These are phyloP conservation scores for Enteromius thamalakanensis DNA, from an alignment of 2,797 vertebrate genomes.

Conservation along the genomic window DNA sequence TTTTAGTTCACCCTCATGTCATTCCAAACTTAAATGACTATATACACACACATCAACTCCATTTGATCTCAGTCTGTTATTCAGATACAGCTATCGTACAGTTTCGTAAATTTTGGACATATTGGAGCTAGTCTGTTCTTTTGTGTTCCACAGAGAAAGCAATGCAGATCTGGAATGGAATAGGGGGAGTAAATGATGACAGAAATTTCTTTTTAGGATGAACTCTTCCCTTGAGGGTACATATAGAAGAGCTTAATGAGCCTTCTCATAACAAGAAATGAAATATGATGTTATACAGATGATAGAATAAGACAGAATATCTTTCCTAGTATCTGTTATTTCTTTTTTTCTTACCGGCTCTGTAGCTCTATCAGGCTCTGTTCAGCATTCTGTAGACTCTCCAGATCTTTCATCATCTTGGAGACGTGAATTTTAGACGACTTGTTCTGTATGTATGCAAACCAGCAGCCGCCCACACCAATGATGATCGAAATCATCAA, in stretches of 20 bases:
- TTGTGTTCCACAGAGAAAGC: background rate
- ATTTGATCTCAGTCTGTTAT: background rate
- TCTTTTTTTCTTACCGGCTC: slow-evolving; percentile 80
- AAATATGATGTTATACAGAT: background rate
- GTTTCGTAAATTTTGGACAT: background rate
- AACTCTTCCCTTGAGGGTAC: background rate
- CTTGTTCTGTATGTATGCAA: slow-evolving; percentile 96
- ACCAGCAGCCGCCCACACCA: slow-evolving; percentile 97
- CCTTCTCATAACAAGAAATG: slow-evolving; percentile 10
- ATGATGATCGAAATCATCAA: slow-evolving; percentile 96
- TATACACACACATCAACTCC: too few species aligned
- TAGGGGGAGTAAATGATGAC: slow-evolving; percentile 1
- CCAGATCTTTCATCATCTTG: slow-evolving; percentile 98
- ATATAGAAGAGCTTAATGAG: slow-evolving; percentile 1
- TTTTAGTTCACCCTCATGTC: background rate
- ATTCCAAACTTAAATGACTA: background rate
- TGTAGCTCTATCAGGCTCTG: slow-evolving; percentile 93
- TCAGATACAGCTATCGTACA: background rate
- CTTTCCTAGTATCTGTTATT: background rate
- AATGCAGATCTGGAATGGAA: background rate
- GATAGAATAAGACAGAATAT: background rate
- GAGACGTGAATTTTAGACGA: slow-evolving; percentile 94
- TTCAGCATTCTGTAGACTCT: slow-evolving; percentile 93
- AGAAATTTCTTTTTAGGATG: background rate
- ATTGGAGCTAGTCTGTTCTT: background rate